phyloP scores from a whole-genome alignment of 1,140 invertebrate species.

The Platyscapa corneri region DNA sequence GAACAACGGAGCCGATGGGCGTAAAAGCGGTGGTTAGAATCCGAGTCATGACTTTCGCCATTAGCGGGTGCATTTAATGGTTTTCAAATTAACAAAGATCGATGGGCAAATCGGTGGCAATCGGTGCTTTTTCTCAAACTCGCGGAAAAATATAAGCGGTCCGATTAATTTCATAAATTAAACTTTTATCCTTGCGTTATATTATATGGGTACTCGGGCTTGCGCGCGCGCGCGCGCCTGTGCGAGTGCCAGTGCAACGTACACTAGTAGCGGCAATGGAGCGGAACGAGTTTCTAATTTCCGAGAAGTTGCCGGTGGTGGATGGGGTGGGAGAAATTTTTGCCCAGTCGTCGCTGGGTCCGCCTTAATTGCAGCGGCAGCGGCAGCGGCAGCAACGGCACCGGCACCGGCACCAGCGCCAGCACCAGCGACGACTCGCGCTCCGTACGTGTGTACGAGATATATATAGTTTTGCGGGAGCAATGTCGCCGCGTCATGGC shows the following conservation, averaged over 20 bases:
- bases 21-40: not conserved
- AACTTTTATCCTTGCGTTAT: not conserved
- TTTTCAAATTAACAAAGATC: not conserved
- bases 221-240: not conserved
- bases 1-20: not conserved
- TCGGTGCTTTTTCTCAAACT: too few relatives aligned
- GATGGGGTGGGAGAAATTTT: constrained; percentile 7
- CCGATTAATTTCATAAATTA: constrained; percentile 25
- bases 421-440: not conserved
- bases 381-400: not conserved
- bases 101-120: too few relatives aligned
- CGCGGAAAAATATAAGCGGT: not conserved
- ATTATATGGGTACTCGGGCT: not conserved
- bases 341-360: not conserved
- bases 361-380: constrained; percentile 24
- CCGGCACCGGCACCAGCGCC: too few relatives aligned
- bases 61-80: too few relatives aligned
- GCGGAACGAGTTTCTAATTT: constrained; percentile 52
- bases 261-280: not conserved
- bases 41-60: not conserved
- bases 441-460: not conserved
- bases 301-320: constrained; percentile 31
- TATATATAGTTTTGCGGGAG: constrained; percentile 1
- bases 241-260: not conserved
- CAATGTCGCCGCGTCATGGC: constrained; percentile 17